A percentile compares a stretch with the other conserved stretches of the same genome.
Evolutionary conservation across 2,888 invertebrate genomes (phyloP).

Genomic region (Idaea straminata): DNA sequence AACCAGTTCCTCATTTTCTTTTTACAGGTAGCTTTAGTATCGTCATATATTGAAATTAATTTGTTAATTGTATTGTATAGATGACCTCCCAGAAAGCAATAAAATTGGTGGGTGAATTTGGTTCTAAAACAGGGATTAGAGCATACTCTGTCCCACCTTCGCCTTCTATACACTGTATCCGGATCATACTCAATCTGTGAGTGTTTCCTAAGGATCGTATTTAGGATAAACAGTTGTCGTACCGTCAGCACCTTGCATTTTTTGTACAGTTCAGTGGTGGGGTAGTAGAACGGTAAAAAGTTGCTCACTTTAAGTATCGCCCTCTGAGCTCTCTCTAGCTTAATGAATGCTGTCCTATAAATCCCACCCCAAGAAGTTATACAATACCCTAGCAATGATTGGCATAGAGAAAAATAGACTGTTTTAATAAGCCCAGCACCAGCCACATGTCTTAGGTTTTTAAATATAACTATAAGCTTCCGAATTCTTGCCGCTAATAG

Average conservation of each 20-base stretch:
- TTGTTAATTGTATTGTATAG: not conserved
- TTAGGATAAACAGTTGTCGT: constrained; percentile 9
- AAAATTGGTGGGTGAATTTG: not conserved
- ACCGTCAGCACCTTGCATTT: constrained; percentile 6
- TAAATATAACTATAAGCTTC: constrained; percentile 6
- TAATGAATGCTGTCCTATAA: constrained; percentile 3
- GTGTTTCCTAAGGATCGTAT: not conserved
- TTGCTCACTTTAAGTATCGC: constrained; percentile 6
- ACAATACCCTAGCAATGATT: constrained; percentile 8
- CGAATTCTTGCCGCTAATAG: not conserved
- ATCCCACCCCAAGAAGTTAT: constrained; percentile 10
- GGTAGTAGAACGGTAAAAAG: constrained; percentile 1
- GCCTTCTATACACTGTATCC: not conserved
- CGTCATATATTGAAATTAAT: not conserved
- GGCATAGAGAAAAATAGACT: constrained; percentile 8
- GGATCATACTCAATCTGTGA: not conserved
- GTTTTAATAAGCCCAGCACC: constrained; percentile 4
- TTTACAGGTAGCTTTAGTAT: not conserved
- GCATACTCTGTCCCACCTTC: not conserved
- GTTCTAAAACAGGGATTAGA: not conserved
- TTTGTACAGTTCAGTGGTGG: constrained; percentile 6
- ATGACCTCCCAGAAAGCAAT: not conserved
- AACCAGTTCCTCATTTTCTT: not conserved
- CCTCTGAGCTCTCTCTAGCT: constrained; percentile 7
- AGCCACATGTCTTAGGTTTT: constrained; percentile 5